phyloP scores from a whole-genome alignment of 2,797 vertebrate genomes.

The Smutsia temminckii region DNA sequence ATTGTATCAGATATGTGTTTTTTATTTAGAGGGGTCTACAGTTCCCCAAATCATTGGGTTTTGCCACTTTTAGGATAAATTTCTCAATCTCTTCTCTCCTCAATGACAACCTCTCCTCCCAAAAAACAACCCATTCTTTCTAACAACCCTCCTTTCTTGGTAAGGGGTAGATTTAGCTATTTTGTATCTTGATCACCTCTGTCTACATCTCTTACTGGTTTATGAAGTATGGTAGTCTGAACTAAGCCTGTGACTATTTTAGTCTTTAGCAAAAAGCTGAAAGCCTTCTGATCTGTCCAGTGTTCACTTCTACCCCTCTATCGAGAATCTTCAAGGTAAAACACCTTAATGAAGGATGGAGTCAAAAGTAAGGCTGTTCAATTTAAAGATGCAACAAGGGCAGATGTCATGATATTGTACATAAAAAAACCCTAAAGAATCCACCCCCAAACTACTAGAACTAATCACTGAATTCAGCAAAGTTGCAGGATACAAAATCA shows the following conservation, averaged over 20 bases:
- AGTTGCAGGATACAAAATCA: too few relatives aligned
- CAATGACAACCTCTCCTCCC: background rate
- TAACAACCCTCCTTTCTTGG: background rate
- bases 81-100: constrained; percentile 37
- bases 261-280: background rate
- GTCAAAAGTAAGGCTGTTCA: background rate
- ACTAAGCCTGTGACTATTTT: background rate
- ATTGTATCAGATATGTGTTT: background rate
- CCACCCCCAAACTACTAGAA: too few relatives aligned
- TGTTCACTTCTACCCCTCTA: background rate
- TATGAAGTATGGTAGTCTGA: background rate
- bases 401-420: background rate
- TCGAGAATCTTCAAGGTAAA: constrained; percentile 4
- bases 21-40: constrained; percentile 27
- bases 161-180: background rate
- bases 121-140: background rate
- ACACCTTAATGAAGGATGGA: background rate
- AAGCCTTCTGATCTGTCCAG: background rate
- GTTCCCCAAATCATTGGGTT: background rate
- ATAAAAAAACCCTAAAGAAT: too few relatives aligned
- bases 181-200: constrained; percentile 6
- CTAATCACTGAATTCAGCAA: too few relatives aligned
- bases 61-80: constrained; percentile 12
- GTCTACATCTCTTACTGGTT: background rate
- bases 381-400: background rate